phyloP scores from a whole-genome alignment of 2,797 vertebrate species.

The Helostoma temminkii region DNA sequence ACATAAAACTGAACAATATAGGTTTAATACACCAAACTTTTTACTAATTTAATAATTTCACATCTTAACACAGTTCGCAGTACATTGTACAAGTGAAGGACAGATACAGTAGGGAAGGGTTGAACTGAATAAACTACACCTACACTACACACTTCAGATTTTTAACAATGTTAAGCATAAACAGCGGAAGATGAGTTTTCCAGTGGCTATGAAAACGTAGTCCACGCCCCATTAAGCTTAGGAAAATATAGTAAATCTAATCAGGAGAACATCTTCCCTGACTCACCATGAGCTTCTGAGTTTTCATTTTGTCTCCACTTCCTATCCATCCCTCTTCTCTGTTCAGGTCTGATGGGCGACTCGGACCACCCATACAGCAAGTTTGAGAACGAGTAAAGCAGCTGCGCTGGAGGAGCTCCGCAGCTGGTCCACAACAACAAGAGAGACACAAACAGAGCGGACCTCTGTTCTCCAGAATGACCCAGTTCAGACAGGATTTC shows the following conservation, averaged over 20 bases:
- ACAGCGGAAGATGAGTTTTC: not conserved
- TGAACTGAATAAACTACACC: not conserved
- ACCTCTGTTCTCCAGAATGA: not conserved
- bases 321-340: slow-evolving; percentile 20
- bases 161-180: not conserved
- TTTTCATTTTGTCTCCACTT: slow-evolving; percentile 26
- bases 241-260: not conserved
- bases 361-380: slow-evolving; percentile 91
- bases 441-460: not conserved
- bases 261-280: not conserved
- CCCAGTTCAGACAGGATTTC: not conserved
- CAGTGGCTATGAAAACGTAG: not conserved
- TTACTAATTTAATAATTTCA: no score
- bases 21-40: no score
- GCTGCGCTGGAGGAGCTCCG: slow-evolving; percentile 19
- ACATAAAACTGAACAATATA: no score
- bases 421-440: not conserved
- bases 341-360: slow-evolving; percentile 88
- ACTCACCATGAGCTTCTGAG: not conserved
- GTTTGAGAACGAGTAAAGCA: slow-evolving; percentile 90
- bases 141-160: not conserved
- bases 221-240: not conserved
- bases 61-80: no score
- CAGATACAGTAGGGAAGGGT: no score
- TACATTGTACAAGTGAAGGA: no score